Base-by-base conservation (phyloP, 2,888 invertebrate genomes). In the Escarpia spicata region DNA sequence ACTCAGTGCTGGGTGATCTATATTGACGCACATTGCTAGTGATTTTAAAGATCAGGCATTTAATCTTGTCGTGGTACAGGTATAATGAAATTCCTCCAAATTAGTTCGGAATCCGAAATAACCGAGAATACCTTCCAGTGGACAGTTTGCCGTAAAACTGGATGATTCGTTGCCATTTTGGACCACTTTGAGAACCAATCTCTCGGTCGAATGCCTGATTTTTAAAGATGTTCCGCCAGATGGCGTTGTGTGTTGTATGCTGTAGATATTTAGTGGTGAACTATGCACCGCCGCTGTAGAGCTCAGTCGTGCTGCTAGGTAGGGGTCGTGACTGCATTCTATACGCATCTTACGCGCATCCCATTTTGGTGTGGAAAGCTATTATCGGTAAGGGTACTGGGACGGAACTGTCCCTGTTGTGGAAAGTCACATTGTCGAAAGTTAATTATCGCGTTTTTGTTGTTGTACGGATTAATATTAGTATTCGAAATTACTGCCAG, bases 241-340 rank as follows among this genome's bases (percentile, higher is more conserved):
- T 75, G 75, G 75, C 75, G n/a, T 26, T 75, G 75, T 75, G 75
- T 75, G 75, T 15, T 26, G 75, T 75, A 75, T 75, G 75, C 75
- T 75, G 26, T 75, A 75, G 19, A 75, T n/a, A 75, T 19, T 60
- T 26, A 60, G 15, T 60, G 19, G 60, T 60, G 60, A 19, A 19
- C 6, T 60, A 4, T 60, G 60, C 60, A 60, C 60, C 15, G 60
- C 60, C 60, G 19, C 60, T 60, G 60, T 75, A 75, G 60, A 9
- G n/a, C 75, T 75, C 75, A 75, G 75, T 75, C 75, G 75, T 75
- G 75, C 19, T 75, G 75, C 75, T 75, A 75, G 75, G 75, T 75
- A 75, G 75, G 75, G 75, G 75, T 75, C 75, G 26, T 75, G 75
- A 75, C 75, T 75, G 75, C 75, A 75, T 19, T 75, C 75, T 26